Conservation (phyloP, 2,113 vertebrate species). For the Mionectes macconnelli region DNA sequence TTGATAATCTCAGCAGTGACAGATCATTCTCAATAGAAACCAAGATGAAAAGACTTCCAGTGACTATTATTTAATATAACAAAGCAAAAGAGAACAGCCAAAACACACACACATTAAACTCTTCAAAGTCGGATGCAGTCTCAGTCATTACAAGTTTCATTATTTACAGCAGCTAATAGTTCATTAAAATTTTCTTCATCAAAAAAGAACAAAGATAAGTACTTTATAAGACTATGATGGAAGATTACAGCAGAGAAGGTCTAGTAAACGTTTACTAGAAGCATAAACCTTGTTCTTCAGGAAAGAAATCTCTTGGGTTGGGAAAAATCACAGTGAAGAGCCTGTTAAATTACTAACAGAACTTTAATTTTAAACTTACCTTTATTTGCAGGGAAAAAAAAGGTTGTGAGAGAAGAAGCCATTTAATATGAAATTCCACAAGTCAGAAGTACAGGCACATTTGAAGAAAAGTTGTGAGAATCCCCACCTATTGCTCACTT, state of each 20-base stretch:
- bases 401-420: neutral
- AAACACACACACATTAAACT: neutral
- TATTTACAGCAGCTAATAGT: neutral
- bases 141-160: neutral
- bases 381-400: neutral
- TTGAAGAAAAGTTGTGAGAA: neutral
- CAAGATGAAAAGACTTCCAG: neutral
- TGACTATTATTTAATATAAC: neutral
- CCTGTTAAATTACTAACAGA: neutral
- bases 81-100: neutral
- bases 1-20: neutral
- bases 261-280: neutral
- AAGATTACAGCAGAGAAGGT: neutral
- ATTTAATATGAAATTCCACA: neutral
- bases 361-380: neutral
- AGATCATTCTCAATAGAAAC: neutral
- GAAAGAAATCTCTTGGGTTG: neutral
- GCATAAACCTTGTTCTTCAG: neutral
- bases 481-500: fast-evolving
- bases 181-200: neutral
- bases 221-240: neutral
- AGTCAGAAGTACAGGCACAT: neutral
- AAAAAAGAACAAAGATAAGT: neutral
- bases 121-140: neutral
- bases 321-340: neutral